Evolutionary conservation across 2,888 invertebrate species (phyloP).

Genomic region (Carabus problematicus): DNA sequence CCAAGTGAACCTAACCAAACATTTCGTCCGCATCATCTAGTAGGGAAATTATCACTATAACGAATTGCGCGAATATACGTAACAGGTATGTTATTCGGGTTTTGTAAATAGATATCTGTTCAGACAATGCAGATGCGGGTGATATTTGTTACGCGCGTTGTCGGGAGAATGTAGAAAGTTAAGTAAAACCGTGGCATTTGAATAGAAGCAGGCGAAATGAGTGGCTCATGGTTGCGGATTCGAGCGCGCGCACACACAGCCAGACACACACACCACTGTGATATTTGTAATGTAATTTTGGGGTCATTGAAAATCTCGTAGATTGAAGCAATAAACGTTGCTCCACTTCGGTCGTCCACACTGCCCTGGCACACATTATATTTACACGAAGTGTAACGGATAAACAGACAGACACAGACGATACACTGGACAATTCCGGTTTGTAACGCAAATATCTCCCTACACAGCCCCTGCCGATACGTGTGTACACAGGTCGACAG

Average conservation of each 20-base stretch:
- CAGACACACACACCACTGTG: constrained; percentile 14
- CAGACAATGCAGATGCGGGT: constrained; percentile 13
- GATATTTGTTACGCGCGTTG: background rate
- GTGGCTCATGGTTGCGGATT: constrained; percentile 4
- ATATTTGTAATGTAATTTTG: constrained; percentile 43
- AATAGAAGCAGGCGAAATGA: constrained; percentile 11
- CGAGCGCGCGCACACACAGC: no score
- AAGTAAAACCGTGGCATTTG: constrained; percentile 21
- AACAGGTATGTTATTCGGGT: background rate
- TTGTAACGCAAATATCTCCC: no score
- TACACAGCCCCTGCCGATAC: no score
- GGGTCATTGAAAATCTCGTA: constrained; percentile 43
- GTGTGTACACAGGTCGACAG: no score
- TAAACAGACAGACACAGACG: no score
- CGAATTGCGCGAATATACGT: background rate
- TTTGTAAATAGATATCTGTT: background rate
- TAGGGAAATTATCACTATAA: background rate
- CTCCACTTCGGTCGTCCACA: constrained; percentile 32
- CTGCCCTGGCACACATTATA: constrained; percentile 36
- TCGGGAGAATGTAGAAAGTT: constrained; percentile 17
- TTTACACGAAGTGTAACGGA: constrained; percentile 3
- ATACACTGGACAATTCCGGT: no score
- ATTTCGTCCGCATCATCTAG: background rate
- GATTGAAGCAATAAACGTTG: constrained; percentile 43
- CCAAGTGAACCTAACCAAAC: no score